Evolutionary conservation across 2,888 invertebrate species (phyloP), one percentile per base, ranked within the genome.

Genomic region (Heliconius charithonia): DNA sequence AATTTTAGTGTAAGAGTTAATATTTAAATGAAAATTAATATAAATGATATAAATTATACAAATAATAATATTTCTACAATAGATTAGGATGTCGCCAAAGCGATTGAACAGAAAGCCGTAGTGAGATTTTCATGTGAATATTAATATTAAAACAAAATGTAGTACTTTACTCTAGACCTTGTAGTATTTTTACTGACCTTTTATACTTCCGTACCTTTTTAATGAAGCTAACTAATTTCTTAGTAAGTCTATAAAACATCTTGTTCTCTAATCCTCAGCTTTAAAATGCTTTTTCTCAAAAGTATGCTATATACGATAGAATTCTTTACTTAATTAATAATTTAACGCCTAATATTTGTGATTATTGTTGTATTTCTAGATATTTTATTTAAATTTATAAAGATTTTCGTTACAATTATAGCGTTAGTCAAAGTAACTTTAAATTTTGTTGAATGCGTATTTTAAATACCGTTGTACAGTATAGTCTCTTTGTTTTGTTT

Each of bases 121-220:
- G 93, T 93, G 93, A 93, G 93, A 94, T 87, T 89, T 86, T 73
- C 84, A 82, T 85, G 78, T 85, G 81, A 84, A 85, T 86, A 86
- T 83, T 84, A 85, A 84, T 85, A 83, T 72, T 59, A 16, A 83
- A 75, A 77, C 82, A 82, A 80, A 81, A 83, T 85, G 84, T 81
- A 90, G 90, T 92, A 92, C 89, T 90, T 89, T 92, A 92, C 87
- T 92, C 88, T 86, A 90, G 88, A 83, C 85, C 91, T 91, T 84
- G 89, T 93, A 93, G 93, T 91, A 87, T 94, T 94, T 94, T 91
- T 93, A 93, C 92, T 86, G 88, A 91, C 90, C 90, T 94, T 93
- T 94, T 93, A 89, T 93, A 93, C 93, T 91, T 92, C 90, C 79
- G 78, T 84, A 84, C 82, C 82, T 83, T 83, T 83, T 79, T 80